Base-by-base conservation (phyloP, 1,140 invertebrate genomes). In the Proctacanthus coquilletti region DNA sequence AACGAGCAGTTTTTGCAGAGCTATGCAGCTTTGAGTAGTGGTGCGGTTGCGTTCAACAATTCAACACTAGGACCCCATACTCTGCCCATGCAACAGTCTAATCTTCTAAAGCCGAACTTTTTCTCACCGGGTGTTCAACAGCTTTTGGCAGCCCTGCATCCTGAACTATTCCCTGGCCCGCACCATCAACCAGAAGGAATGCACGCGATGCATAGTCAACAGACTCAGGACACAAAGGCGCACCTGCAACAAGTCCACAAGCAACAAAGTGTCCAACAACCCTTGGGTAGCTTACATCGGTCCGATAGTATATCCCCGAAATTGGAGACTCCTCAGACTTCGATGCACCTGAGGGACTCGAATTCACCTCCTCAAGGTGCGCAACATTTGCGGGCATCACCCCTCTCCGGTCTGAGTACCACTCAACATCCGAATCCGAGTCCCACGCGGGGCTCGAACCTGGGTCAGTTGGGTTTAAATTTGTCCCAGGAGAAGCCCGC, bases 31-130 rank as follows among this genome's bases (percentile, higher is more conserved):
- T 57, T 51, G 34, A 38, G 14, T 40, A 42, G 19, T 43, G 30
- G 38, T 42, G 38, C 39, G 38, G 34, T 37, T n/a, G n/a, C n/a
- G n/a, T n/a, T n/a, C n/a, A n/a, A n/a, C n/a, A n/a, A n/a, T n/a
- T n/a, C 71, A 70, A 47, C 69, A 70, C n/a, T n/a, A 44, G 52
- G 77, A 41, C 61, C 75, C 3, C 75, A 71, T 57, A 71, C 71
- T 14, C 65, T 77, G 46, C 76, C 76, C 46, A 70, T 71, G 39
- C 66, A 69, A 45, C 60, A 41, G 17, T 58, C 52, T 50, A 56
- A 54, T 56, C 51, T 59, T 50, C 46, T 58, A 6, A 60, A 59
- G 35, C 52, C 53, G 8, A 59, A 59, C 47, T 45, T 60, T 1
- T 60, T 60, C 18, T 56, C 56, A 5, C 48, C 45, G 20, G 52